Conservation (phyloP, 1,140 invertebrate genomes). For the Drusus annulatus region DNA sequence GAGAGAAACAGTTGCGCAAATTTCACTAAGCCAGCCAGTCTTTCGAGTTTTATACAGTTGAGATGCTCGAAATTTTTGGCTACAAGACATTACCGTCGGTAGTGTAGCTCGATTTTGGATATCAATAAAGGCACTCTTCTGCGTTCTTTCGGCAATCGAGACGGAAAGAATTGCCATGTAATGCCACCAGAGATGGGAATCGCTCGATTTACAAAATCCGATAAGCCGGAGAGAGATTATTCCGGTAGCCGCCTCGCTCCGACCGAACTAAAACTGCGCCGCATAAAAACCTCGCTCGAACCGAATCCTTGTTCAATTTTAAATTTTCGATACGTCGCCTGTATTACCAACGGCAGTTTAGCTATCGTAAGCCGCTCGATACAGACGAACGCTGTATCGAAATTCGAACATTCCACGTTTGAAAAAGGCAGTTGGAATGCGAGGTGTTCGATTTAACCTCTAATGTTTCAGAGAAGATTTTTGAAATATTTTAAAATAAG, state of each 20-base stretch:
- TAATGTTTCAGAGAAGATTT: too few relatives aligned
- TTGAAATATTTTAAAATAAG: too few relatives aligned
- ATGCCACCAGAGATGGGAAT: neutral
- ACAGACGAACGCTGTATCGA: too few relatives aligned
- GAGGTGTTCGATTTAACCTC: too few relatives aligned
- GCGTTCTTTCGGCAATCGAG: neutral
- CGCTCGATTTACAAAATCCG: constrained; percentile 16
- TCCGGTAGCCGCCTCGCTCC: neutral
- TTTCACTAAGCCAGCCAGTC: too few relatives aligned
- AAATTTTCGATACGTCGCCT: neutral
- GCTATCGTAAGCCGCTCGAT: neutral
- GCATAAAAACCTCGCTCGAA: neutral
- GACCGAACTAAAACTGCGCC: neutral
- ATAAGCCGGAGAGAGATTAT: constrained; percentile 12
- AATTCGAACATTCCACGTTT: too few relatives aligned
- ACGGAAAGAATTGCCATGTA: constrained; percentile 8
- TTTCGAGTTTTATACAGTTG: too few relatives aligned
- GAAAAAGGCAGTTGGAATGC: too few relatives aligned
- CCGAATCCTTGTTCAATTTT: neutral
- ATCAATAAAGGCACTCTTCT: neutral
- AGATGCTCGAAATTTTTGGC: neutral
- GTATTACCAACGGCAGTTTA: too few relatives aligned
- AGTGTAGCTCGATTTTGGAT: neutral
- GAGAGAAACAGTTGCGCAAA: too few relatives aligned
- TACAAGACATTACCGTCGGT: too few relatives aligned